Evolutionary conservation across 2,888 invertebrate genomes (phyloP), one percentile per base, ranked within the genome.

Genomic region (Camponotus fellah): DNA sequence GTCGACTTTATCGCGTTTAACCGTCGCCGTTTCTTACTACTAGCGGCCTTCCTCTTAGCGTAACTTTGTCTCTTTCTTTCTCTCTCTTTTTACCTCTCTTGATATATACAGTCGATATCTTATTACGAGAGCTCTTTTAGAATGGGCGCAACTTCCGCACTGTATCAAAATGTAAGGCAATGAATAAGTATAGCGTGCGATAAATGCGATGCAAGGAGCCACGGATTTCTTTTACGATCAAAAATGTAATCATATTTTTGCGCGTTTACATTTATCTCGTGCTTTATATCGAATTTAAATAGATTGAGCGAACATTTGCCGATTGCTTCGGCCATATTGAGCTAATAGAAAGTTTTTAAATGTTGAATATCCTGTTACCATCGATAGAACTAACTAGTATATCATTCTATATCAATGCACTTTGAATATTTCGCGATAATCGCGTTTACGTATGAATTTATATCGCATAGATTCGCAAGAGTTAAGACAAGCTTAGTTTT

Each of bases 1-100:
- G 21, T 76, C 56, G 58, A 34, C 34, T 60, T 82, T 77, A 82
- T 77, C 82, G 49, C 76, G n/a, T 43, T 77, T 76, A 82, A 76
- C 43, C 66, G 66, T 65, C 12, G 53, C 53, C 43, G 53, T 65
- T 81, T 64, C 40, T 80, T 80, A 37, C 77, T 26, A 65, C 53
- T 46, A 60, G 43, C 49, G 34, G 14, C 64, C 49, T 62, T 79
- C 40, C 26, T 62, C 46, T 69, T 26, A 26, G n/a, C 37, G 46
- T 40, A 53, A n/a, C 43, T 68, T 58, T 40, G 26, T 72, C 17
- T 21, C 2, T 56, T 34, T 62, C 26, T 21, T 43, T 69, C 56
- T 34, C 49, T 9, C 10, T 12, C 14, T 53, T 8, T n/a, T 34
- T 40, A n/a, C 37, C 46, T 76, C 43, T 46, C 14, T 64, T 77